These are phyloP conservation scores for Helleia helle DNA, from an alignment of 2,888 invertebrate genomes.

Conservation along the genomic window DNA sequence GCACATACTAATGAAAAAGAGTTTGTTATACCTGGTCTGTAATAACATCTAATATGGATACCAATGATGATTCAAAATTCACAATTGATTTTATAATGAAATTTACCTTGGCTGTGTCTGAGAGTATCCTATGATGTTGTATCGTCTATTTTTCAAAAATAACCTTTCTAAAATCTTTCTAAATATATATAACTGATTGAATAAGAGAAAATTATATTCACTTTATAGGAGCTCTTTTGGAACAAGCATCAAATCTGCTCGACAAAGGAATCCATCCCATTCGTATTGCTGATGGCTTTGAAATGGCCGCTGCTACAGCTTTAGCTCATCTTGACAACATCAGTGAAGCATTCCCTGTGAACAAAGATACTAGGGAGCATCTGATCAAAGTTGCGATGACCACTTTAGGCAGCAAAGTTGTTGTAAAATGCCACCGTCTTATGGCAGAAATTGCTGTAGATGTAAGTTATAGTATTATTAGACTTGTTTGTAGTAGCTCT, in stretches of 20 bases:
- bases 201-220: no score
- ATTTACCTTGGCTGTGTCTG: constrained; percentile 1
- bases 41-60: constrained; percentile 2
- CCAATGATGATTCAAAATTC: constrained; percentile 4
- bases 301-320: constrained; percentile 94
- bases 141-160: no score
- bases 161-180: no score
- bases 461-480: constrained; percentile 35
- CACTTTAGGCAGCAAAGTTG: constrained; percentile 97
- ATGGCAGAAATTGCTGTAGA: constrained; percentile 99
- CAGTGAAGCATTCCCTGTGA: constrained; percentile 91
- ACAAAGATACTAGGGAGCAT: constrained; percentile 86
- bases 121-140: not conserved
- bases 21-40: no score
- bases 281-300: constrained; percentile 98
- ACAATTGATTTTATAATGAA: constrained; percentile 3
- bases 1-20: no score
- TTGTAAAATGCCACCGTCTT: constrained; percentile 96
- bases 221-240: constrained; percentile 86
- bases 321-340: constrained; percentile 89
- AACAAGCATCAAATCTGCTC: constrained; percentile 92
- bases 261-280: constrained; percentile 99
- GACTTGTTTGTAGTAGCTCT: not conserved
- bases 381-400: constrained; percentile 97
- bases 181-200: no score